These are phyloP conservation scores for Spatulosminthurus flaviceps DNA, from an alignment of 2,888 invertebrate genomes.

Conservation along the genomic window DNA sequence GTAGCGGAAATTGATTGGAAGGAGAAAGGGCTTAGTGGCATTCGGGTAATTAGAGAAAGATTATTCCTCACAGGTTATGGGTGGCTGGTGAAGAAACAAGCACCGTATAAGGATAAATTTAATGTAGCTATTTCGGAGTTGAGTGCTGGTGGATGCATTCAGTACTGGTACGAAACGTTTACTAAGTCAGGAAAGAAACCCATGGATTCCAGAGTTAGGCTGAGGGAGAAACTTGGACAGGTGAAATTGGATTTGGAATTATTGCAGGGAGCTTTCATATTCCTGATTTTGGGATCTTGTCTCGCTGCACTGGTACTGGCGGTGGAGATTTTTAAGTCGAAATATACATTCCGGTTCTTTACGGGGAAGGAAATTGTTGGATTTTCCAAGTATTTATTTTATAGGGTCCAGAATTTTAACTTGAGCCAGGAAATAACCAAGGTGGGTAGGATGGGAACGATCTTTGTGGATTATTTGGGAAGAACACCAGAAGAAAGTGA, in stretches of 20 bases:
- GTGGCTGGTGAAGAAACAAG: constrained; percentile 51
- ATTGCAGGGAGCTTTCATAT: constrained; percentile 60
- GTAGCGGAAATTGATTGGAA: constrained; percentile 55
- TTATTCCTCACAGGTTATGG: constrained; percentile 57
- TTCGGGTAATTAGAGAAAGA: constrained; percentile 56
- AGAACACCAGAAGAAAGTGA: background rate
- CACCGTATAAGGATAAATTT: constrained; percentile 55
- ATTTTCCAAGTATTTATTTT: constrained; percentile 13
- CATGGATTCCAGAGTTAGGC: constrained; percentile 47
- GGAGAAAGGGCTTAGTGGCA: constrained; percentile 50
- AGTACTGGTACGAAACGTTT: constrained; percentile 53
- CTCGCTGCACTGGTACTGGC: constrained; percentile 49
- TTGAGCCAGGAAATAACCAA: constrained; percentile 10
- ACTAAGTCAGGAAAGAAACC: constrained; percentile 52
- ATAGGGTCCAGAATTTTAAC: constrained; percentile 23
- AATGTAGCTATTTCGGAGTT: constrained; percentile 54
- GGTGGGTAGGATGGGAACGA: background rate
- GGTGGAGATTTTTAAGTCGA: constrained; percentile 51
- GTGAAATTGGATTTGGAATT: constrained; percentile 57
- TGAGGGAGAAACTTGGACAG: constrained; percentile 57
- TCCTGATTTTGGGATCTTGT: constrained; percentile 55
- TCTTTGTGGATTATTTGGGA: background rate
- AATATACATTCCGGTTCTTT: constrained; percentile 55
- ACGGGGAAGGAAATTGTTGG: constrained; percentile 47
- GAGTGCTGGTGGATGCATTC: constrained; percentile 53